phyloP scores from a whole-genome alignment of 2,797 vertebrate species.

The Xiphorhynchus erythropygius region DNA sequence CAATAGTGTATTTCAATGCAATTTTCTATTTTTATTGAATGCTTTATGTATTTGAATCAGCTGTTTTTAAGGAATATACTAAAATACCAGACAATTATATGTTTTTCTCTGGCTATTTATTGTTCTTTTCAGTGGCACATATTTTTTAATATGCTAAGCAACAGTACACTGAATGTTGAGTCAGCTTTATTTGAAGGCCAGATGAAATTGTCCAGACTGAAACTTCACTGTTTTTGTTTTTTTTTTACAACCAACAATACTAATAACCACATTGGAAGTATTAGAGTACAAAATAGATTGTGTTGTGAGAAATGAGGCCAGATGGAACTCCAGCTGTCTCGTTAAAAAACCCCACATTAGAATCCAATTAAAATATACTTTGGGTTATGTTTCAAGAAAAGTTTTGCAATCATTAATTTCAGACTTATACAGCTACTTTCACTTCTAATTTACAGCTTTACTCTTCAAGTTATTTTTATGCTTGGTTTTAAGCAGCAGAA shows the following conservation, averaged over 20 bases:
- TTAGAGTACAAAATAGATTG: constrained; percentile 45
- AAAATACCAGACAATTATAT: neutral
- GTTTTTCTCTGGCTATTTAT: neutral
- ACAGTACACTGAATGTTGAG: neutral
- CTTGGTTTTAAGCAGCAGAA: constrained; percentile 45
- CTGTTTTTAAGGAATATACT: neutral
- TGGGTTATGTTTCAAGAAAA: constrained; percentile 35
- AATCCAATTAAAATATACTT: constrained; percentile 64
- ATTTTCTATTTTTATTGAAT: neutral
- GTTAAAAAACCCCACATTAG: constrained; percentile 39
- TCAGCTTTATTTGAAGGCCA: constrained; percentile 20
- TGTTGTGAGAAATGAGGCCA: constrained; percentile 53
- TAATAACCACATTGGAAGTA: constrained; percentile 53
- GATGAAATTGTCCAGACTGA: constrained; percentile 17
- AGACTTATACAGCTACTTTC: neutral
- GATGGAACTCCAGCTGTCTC: constrained; percentile 68
- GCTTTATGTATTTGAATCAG: neutral
- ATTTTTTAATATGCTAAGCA: neutral
- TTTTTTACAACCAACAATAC: neutral
- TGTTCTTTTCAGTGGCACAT: neutral
- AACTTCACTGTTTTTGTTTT: neutral
- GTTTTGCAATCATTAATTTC: constrained; percentile 60
- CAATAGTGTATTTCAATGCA: neutral
- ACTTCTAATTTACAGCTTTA: neutral
- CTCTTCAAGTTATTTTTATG: neutral